These are phyloP conservation scores for Nudaria mundana DNA, from an alignment of 2,888 invertebrate genomes.

Conservation along the genomic window DNA sequence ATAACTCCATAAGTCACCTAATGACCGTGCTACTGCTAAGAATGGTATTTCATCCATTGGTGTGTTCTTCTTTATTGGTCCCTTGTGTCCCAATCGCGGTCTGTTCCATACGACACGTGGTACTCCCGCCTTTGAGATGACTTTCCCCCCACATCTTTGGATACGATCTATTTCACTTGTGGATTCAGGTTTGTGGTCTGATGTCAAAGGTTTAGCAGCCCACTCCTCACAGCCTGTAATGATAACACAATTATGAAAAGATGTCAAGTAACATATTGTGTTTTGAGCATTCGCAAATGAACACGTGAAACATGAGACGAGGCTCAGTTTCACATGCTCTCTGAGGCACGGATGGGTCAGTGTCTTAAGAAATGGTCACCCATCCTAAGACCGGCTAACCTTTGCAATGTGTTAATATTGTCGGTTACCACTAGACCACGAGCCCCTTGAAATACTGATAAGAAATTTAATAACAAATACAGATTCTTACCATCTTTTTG, in stretches of 20 bases:
- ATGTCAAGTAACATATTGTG: too few relatives aligned
- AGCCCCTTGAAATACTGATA: too few relatives aligned
- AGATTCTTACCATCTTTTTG: conserved; percentile 82
- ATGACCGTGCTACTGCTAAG: conserved; percentile 96
- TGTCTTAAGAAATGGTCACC: too few relatives aligned
- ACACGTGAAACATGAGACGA: too few relatives aligned
- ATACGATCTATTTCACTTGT: conserved; percentile 92
- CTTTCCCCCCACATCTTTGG: conserved; percentile 89
- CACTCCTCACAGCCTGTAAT: conserved; percentile 83
- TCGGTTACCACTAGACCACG: too few relatives aligned
- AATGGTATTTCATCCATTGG: conserved; percentile 97
- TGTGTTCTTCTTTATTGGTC: conserved; percentile 94
- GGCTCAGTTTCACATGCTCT: too few relatives aligned
- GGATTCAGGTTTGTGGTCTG: conserved; percentile 97
- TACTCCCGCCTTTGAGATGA: conserved; percentile 89
- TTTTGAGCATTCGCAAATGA: too few relatives aligned
- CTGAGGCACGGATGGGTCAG: too few relatives aligned
- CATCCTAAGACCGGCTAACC: too few relatives aligned
- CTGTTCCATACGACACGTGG: conserved; percentile 98
- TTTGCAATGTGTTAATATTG: too few relatives aligned
- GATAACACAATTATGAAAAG: too few relatives aligned
- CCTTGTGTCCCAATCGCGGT: conserved; percentile 88
- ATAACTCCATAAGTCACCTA: conserved; percentile 99
- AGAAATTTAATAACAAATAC: neutral
- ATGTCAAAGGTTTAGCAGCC: conserved; percentile 91